Evolutionary conservation across 2,113 vertebrate species (phyloP).

Genomic region (Aegotheles bennettii): DNA sequence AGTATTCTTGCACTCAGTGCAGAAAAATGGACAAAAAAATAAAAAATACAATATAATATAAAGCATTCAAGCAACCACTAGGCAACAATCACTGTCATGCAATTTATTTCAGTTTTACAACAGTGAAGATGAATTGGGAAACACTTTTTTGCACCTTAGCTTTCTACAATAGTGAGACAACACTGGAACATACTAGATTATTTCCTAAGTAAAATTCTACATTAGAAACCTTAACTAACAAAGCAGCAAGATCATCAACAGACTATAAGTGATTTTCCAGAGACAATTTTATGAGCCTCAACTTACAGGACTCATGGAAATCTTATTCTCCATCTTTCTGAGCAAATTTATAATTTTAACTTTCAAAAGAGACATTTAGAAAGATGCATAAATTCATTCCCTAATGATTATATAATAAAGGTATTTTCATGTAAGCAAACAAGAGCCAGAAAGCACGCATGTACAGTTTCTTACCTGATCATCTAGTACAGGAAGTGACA

Average conservation of each 20-base stretch:
- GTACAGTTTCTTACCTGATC: conserved; percentile 80
- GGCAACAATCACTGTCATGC: not conserved
- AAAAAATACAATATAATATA: not conserved
- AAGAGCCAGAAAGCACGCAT: not conserved
- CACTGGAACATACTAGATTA: not conserved
- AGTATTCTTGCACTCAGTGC: not conserved
- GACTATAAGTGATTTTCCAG: not conserved
- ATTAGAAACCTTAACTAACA: not conserved
- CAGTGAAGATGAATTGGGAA: not conserved
- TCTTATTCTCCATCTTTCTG: not conserved
- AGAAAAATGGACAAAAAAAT: not conserved
- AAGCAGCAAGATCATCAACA: not conserved
- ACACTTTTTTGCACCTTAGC: not conserved
- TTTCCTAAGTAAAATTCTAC: not conserved
- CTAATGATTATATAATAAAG: not conserved
- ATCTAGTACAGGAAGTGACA: conserved; percentile 92
- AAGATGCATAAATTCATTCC: not conserved
- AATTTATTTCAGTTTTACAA: not conserved
- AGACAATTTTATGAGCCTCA: not conserved
- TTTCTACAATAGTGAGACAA: not conserved
- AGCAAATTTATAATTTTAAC: not conserved
- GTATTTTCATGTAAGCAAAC: not conserved
- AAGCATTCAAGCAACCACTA: not conserved
- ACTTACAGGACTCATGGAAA: not conserved
- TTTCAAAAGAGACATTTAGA: not conserved